Evolutionary conservation across 2,888 invertebrate genomes (phyloP).

Genomic region (Hyles lineata): DNA sequence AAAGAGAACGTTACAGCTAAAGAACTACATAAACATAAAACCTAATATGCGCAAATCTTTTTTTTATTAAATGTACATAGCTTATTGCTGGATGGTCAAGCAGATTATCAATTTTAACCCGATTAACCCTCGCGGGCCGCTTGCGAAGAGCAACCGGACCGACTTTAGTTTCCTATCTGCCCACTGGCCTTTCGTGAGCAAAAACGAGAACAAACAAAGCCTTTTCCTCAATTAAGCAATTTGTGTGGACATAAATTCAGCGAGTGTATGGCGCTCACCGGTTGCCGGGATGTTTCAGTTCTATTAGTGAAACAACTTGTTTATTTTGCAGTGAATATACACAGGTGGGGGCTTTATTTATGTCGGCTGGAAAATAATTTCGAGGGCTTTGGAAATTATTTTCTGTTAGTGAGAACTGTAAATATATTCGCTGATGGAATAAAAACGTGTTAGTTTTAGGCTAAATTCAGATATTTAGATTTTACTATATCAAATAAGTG

Average conservation of each 20-base stretch:
- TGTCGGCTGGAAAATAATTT: constrained; percentile 33
- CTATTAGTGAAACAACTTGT: constrained; percentile 42
- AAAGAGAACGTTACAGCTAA: too few relatives aligned
- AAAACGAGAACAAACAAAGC: constrained; percentile 61
- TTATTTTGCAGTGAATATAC: constrained; percentile 39
- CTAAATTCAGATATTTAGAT: too few relatives aligned
- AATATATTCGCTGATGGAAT: too few relatives aligned
- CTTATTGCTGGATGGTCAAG: too few relatives aligned
- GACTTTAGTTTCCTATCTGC: constrained; percentile 45
- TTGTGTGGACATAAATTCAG: constrained; percentile 65
- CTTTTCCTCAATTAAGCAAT: constrained; percentile 71
- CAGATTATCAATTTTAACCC: constrained; percentile 40
- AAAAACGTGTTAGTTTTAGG: too few relatives aligned
- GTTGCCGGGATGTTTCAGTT: constrained; percentile 46
- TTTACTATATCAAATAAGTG: too few relatives aligned
- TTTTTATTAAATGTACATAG: too few relatives aligned
- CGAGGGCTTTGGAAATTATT: constrained; percentile 10
- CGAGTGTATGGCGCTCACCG: constrained; percentile 55
- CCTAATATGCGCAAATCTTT: too few relatives aligned
- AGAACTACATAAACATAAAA: too few relatives aligned
- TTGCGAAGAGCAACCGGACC: constrained; percentile 39
- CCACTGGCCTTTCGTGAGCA: constrained; percentile 46
- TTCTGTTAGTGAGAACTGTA: not conserved
- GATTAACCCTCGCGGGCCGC: constrained; percentile 40
- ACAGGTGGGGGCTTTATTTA: constrained; percentile 32